phyloP scores from a whole-genome alignment of 1,140 invertebrate species.

The Melipona quadrifasciata region DNA sequence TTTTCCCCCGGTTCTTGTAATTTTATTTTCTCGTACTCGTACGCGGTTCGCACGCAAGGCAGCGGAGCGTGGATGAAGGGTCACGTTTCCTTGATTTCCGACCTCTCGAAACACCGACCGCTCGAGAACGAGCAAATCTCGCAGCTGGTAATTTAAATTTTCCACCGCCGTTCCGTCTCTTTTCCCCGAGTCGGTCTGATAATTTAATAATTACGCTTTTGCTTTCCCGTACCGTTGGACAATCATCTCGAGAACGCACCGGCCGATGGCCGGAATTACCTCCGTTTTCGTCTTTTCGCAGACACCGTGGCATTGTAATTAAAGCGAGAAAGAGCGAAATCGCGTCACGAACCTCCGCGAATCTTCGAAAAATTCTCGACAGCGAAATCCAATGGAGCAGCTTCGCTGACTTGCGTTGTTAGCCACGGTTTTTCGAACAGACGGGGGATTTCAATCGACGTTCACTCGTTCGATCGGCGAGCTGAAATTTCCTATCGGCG shows the following conservation, averaged over 20 bases:
- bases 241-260: slow-evolving; percentile 6
- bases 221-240: neutral
- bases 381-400: neutral
- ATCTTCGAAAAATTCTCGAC: neutral
- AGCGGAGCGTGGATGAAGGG: neutral
- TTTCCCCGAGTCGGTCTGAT: neutral
- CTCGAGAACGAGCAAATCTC: slow-evolving; percentile 12
- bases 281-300: neutral
- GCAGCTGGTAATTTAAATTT: slow-evolving; percentile 15
- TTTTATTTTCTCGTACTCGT: slow-evolving; percentile 30
- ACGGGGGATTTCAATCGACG: neutral
- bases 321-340: too few relatives aligned
- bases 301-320: neutral
- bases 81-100: slow-evolving; percentile 39
- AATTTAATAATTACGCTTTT: slow-evolving; percentile 24
- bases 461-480: neutral
- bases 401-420: too few relatives aligned
- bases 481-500: neutral
- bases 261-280: too few relatives aligned
- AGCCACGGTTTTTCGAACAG: neutral
- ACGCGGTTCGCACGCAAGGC: neutral
- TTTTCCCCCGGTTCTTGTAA: neutral
- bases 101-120: neutral
- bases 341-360: too few relatives aligned
- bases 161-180: neutral